A percentile compares a stretch with the other conserved stretches of the same genome.
Conservation (phyloP, 2,113 vertebrate species). For the Laticauda laticaudata region DNA sequence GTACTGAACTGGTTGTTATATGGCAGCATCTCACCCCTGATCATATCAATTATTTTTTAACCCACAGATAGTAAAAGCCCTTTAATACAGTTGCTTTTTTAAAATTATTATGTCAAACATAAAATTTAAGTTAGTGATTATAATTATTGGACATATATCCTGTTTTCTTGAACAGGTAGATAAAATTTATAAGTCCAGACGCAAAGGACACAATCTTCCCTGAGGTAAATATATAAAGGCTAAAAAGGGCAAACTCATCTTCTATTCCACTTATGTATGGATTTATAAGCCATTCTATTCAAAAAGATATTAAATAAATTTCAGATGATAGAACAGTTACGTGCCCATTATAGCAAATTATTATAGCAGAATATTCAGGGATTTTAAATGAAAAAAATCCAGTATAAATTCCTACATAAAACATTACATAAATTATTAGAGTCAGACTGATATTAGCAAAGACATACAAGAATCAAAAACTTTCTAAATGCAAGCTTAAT, state of each 20-base stretch:
- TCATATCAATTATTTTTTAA: not conserved
- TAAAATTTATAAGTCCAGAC: conserved; percentile 8
- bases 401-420: not conserved
- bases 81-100: not conserved
- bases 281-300: not conserved
- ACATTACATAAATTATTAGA: not conserved
- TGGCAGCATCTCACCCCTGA: too few species aligned
- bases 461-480: conserved; percentile 12
- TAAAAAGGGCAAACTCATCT: not conserved
- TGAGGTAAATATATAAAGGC: not conserved
- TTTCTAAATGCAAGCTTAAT: conserved; percentile 27
- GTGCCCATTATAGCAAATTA: not conserved
- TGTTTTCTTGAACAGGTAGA: not conserved
- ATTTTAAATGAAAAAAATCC: not conserved
- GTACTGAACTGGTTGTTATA: too few species aligned
- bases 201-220: not conserved
- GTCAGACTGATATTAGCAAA: conserved; percentile 26
- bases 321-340: not conserved
- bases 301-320: not conserved
- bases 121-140: not conserved
- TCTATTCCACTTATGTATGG: not conserved
- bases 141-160: not conserved
- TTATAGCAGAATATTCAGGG: not conserved
- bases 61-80: not conserved
- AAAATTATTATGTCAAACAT: not conserved